Evolutionary conservation across 2,113 vertebrate species (phyloP), one percentile per base, ranked within the genome.

Genomic region (Pholis gunnellus): DNA sequence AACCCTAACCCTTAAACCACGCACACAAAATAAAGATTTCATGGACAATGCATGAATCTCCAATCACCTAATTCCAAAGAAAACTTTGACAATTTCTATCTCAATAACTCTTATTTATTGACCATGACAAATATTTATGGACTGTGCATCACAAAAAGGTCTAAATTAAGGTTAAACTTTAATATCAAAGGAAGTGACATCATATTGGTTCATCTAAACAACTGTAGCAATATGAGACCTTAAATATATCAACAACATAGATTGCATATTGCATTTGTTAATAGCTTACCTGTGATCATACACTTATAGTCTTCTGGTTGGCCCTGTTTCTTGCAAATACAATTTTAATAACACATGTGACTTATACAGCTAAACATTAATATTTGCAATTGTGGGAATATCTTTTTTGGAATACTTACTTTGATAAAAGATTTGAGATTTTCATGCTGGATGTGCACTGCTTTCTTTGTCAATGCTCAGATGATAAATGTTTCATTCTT

Each of bases 381-480:
- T 9, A 15, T 76, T 31, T 81, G 78, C 18, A 44, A 31, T 75
- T 54, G 18, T 50, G 36, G 72, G 56, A 56, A 88, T 54, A 79
- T 72, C n/a, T 14, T 67, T 87, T 79, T 72, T 34, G 27, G 31
- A 84, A 90, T 48, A 84, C 25, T 73, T 75, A 72, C 22, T 86
- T 83, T 36, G 46, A 82, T 66, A 80, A 70, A 60, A 46, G 17
- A 72, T 72, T 61, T 77, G 0, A 69, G 0, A 74, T 46, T 59
- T 29, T 81, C 87, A 91, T 93, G 83, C 81, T 91, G 68, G 60
- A 79, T 83, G 57, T 70, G 64, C 68, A 81, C 68, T 60, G 31
- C 1, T 75, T 42, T 61, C 8, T 75, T 69, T 60, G 15, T 59
- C 46, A 44, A 20, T 61, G 7, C 11, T 29, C 29, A 63, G 1